phyloP scores from a whole-genome alignment of 2,797 vertebrate genomes.

The Pelochelys cantorii region DNA sequence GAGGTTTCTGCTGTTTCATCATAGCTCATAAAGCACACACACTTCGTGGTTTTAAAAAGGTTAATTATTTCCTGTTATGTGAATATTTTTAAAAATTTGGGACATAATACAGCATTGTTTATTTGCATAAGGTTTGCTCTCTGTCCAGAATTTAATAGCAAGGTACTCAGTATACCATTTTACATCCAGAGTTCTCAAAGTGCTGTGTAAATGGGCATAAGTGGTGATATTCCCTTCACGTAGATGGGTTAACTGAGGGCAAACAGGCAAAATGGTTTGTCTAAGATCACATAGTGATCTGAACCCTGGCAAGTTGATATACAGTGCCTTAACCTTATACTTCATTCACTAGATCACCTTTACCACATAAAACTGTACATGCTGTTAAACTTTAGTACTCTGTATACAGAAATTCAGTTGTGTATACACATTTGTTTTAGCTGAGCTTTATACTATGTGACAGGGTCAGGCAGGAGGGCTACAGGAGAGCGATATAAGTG shows the following conservation, averaged over 20 bases:
- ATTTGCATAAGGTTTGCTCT: neutral
- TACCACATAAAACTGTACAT: neutral
- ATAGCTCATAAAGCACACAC: neutral
- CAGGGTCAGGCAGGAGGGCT: too few relatives aligned
- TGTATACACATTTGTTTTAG: neutral
- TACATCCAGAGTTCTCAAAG: neutral
- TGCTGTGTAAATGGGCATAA: neutral
- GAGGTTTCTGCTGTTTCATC: conserved; percentile 6
- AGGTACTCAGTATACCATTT: neutral
- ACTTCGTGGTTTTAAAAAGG: neutral
- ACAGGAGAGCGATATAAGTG: too few relatives aligned
- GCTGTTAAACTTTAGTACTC: neutral
- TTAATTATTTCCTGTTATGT: neutral
- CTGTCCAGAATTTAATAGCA: neutral
- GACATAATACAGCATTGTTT: neutral
- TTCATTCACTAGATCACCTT: neutral
- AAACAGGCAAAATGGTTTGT: neutral
- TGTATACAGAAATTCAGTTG: neutral
- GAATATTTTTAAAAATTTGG: neutral
- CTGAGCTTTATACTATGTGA: neutral
- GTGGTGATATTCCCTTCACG: neutral
- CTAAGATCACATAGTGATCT: neutral
- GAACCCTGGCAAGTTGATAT: neutral
- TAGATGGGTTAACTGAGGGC: neutral
- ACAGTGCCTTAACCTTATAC: neutral